Conservation (phyloP, 2,888 invertebrate species). For the Diplazon laetatorius region DNA sequence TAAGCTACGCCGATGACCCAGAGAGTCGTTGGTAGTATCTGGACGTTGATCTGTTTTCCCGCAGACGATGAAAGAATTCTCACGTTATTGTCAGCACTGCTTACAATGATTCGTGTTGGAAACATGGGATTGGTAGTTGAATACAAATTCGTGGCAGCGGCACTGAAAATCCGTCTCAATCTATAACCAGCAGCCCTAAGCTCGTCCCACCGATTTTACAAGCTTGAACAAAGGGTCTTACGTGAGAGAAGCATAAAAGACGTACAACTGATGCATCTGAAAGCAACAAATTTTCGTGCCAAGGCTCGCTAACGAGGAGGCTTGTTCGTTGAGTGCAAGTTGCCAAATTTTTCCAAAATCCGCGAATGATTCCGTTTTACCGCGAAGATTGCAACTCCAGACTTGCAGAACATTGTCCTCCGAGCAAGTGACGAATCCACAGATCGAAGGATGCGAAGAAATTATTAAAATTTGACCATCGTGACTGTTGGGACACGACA, state of each 20-base stretch:
- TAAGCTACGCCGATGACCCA: conserved; percentile 63
- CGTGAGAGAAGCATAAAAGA: conserved; percentile 71
- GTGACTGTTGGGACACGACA: conserved; percentile 65
- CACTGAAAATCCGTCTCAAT: conserved; percentile 50
- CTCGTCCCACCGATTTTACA: neutral
- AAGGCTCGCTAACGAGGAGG: conserved; percentile 63
- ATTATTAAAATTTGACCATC: conserved; percentile 56
- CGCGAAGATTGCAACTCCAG: conserved; percentile 72
- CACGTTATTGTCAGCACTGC: conserved; percentile 67
- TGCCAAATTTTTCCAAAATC: conserved; percentile 63
- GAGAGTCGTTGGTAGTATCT: conserved; percentile 65
- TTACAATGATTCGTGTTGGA: conserved; percentile 65
- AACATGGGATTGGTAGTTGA: conserved; percentile 69
- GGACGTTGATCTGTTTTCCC: conserved; percentile 69
- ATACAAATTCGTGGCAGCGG: conserved; percentile 58
- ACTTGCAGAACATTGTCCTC: conserved; percentile 67
- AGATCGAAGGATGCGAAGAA: conserved; percentile 69
- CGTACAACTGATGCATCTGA: conserved; percentile 71
- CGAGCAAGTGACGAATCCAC: conserved; percentile 69
- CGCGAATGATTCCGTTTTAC: conserved; percentile 64
- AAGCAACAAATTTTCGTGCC: conserved; percentile 68
- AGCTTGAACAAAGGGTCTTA: no score
- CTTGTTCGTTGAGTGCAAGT: conserved; percentile 62
- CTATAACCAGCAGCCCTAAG: neutral
- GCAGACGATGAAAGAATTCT: conserved; percentile 65